Percentiles rank a stretch among this genome's conserved stretches.
Conservation (phyloP, 2,797 vertebrate species). For the Anabacerthia variegaticeps region DNA sequence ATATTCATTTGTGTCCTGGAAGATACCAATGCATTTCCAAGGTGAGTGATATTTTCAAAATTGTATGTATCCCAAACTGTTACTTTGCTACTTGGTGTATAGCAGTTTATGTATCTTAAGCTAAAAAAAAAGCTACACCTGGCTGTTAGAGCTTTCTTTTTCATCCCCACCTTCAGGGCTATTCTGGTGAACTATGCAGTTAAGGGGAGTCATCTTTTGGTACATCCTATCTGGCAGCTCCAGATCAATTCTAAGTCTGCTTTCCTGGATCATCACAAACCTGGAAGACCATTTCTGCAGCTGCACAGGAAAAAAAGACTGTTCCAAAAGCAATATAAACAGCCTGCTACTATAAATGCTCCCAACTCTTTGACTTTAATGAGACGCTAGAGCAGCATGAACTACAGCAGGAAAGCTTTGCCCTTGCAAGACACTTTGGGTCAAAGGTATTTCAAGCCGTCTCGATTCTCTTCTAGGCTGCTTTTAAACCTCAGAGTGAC, state of each 20-base stretch:
- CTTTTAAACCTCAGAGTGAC: slow-evolving; percentile 35
- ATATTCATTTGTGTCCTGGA: not conserved
- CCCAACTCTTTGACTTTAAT: not conserved
- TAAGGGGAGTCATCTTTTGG: not conserved
- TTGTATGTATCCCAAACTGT: not conserved
- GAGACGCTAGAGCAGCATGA: slow-evolving; percentile 9
- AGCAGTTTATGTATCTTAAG: not conserved
- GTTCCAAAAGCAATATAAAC: slow-evolving; percentile 10
- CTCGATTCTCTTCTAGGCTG: not conserved
- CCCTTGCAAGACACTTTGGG: not conserved
- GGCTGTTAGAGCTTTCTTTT: not conserved
- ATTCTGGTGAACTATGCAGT: not conserved
- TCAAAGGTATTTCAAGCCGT: slow-evolving; percentile 36
- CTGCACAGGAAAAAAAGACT: slow-evolving; percentile 27
- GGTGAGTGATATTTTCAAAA: not conserved
- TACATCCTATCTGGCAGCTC: not conserved
- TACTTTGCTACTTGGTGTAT: not conserved
- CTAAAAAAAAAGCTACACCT: not conserved
- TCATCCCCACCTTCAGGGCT: not conserved
- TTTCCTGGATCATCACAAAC: not conserved
- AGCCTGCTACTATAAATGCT: not conserved
- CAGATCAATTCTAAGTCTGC: not conserved
- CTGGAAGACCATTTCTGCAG: slow-evolving; percentile 1
- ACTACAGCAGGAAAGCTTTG: not conserved
- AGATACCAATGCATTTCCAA: not conserved